phyloP scores from a whole-genome alignment of 2,888 invertebrate species.

The Hetaerina titia region DNA sequence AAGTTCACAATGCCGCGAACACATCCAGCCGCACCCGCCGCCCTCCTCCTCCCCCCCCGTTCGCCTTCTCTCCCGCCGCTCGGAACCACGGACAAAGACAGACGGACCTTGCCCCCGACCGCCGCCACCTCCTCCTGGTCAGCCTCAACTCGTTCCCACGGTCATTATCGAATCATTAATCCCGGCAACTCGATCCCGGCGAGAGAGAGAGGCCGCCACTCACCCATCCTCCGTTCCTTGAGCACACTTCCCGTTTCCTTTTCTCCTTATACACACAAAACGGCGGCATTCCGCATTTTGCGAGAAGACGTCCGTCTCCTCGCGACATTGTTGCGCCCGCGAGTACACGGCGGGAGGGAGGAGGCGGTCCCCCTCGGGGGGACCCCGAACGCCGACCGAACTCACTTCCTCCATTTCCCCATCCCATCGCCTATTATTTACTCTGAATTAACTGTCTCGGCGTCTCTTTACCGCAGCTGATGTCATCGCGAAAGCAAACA shows the following conservation, averaged over 20 bases:
- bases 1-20: background rate
- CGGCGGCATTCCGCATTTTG: too few species aligned
- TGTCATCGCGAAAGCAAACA: conserved; percentile 31
- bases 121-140: background rate
- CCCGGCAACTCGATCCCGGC: conserved; percentile 11
- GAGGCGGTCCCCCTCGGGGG: background rate
- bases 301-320: background rate
- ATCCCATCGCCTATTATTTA: conserved; percentile 37
- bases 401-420: background rate
- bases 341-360: background rate
- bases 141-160: conserved; percentile 19
- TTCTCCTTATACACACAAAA: background rate
- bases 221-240: background rate
- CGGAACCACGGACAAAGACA: background rate
- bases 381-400: background rate
- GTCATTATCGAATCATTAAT: conserved; percentile 58
- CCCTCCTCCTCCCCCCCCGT: background rate
- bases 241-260: background rate
- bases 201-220: background rate
- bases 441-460: conserved; percentile 50
- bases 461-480: conserved; percentile 17
- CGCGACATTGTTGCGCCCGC: background rate
- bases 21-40: background rate
- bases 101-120: background rate
- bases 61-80: background rate